Evolutionary conservation across 2,888 invertebrate species (phyloP).

Genomic region (Peribatodes rhomboidaria): DNA sequence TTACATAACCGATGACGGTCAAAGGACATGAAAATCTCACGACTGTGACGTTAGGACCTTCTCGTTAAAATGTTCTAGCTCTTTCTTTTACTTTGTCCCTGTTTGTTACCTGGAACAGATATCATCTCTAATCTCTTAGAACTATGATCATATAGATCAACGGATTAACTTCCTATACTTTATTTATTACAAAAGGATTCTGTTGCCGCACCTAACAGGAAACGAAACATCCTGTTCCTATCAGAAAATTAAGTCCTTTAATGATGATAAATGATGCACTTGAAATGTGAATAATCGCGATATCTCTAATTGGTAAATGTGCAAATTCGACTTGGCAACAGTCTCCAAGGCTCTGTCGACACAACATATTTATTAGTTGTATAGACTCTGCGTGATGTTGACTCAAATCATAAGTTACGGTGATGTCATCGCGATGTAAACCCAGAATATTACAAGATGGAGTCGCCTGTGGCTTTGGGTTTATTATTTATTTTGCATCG

Average conservation of each 20-base stretch:
- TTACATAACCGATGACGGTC: slow-evolving; percentile 49
- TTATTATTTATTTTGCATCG: slow-evolving; percentile 81
- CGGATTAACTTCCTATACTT: not conserved
- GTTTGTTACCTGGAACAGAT: not conserved
- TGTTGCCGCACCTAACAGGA: not conserved
- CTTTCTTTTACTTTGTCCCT: slow-evolving; percentile 13
- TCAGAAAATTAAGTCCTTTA: slow-evolving; percentile 9
- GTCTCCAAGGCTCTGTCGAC: slow-evolving; percentile 59
- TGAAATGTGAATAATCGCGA: slow-evolving; percentile 9
- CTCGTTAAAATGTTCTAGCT: slow-evolving; percentile 30
- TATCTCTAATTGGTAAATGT: slow-evolving; percentile 45
- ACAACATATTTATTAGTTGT: slow-evolving; percentile 58
- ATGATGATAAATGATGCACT: slow-evolving; percentile 14
- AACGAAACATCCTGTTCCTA: slow-evolving; percentile 10
- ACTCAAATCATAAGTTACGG: slow-evolving; percentile 80
- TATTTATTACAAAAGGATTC: not conserved
- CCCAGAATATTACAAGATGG: slow-evolving; percentile 67
- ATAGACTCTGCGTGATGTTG: slow-evolving; percentile 66
- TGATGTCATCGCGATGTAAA: slow-evolving; percentile 79
- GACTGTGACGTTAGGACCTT: slow-evolving; percentile 37
- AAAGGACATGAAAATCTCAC: slow-evolving; percentile 50
- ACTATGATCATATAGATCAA: not conserved
- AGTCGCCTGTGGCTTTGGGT: slow-evolving; percentile 71
- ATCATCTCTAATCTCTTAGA: not conserved
- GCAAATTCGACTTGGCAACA: slow-evolving; percentile 64